Evolutionary conservation across 2,888 invertebrate genomes (phyloP).

Genomic region (Leptopterna dolabrata): DNA sequence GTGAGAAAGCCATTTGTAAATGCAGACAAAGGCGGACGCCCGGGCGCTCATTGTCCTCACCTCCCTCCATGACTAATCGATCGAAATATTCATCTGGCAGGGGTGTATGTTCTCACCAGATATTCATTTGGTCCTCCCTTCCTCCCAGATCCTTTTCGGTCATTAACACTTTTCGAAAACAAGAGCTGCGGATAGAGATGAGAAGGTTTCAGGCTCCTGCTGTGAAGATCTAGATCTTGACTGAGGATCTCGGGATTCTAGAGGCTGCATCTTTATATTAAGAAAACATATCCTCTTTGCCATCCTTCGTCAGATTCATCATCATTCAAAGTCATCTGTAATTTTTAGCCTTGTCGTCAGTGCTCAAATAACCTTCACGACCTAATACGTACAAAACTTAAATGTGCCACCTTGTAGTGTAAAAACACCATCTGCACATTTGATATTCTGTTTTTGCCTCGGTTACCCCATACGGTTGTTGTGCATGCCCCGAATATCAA

Average conservation of each 20-base stretch:
- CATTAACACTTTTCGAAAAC: constrained; percentile 40
- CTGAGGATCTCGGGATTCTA: not conserved
- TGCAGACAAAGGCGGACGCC: constrained; percentile 29
- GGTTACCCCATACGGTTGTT: too few relatives aligned
- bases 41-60: constrained; percentile 29
- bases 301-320: too few relatives aligned
- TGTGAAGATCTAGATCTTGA: not conserved
- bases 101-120: constrained; percentile 22
- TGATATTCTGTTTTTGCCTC: too few relatives aligned
- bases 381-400: too few relatives aligned
- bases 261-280: not conserved
- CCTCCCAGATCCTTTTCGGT: not conserved
- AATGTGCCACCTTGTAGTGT: too few relatives aligned
- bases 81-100: constrained; percentile 35
- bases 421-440: too few relatives aligned
- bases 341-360: too few relatives aligned
- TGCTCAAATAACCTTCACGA: too few relatives aligned
- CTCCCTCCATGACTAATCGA: constrained; percentile 40
- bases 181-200: not conserved
- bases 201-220: not conserved
- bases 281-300: too few relatives aligned
- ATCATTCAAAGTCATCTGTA: too few relatives aligned
- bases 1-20: constrained; percentile 40
- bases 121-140: constrained; percentile 22
- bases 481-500: too few relatives aligned